Percentiles rank a stretch among this genome's conserved stretches.
These are phyloP conservation scores for Aptenodytes patagonicus DNA, from an alignment of 2,113 vertebrate genomes.

Conservation along the genomic window DNA sequence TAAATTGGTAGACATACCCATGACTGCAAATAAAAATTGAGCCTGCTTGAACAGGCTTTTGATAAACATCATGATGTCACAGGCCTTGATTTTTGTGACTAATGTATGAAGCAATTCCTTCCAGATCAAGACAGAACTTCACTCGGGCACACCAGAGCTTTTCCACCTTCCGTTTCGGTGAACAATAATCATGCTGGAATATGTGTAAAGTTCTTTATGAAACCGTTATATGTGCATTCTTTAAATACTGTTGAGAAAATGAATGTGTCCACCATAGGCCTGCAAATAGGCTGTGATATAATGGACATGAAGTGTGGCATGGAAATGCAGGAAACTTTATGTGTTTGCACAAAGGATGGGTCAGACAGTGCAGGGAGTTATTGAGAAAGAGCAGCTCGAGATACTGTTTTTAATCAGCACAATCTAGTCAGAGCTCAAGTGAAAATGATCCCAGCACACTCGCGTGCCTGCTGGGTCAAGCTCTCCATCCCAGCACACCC, in stretches of 20 bases:
- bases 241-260: not conserved
- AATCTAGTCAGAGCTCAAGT: not conserved
- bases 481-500: not conserved
- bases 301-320: rapidly evolving
- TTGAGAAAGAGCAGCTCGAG: not conserved
- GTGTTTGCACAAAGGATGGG: not conserved
- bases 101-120: not conserved
- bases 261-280: not conserved
- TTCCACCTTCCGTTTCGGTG: not conserved
- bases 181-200: not conserved
- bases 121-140: not conserved
- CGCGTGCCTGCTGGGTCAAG: rapidly evolving
- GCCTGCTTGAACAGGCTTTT: not conserved
- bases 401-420: not conserved
- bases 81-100: not conserved
- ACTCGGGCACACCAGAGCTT: not conserved
- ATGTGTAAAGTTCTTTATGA: not conserved
- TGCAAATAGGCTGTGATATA: not conserved
- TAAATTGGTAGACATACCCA: not conserved
- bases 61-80: not conserved
- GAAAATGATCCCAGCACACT: not conserved
- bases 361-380: not conserved
- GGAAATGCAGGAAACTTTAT: not conserved
- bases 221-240: not conserved
- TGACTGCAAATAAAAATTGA: not conserved